These are phyloP conservation scores for Cyanocitta stelleri DNA, from an alignment of 2,113 vertebrate species.

Conservation along the genomic window DNA sequence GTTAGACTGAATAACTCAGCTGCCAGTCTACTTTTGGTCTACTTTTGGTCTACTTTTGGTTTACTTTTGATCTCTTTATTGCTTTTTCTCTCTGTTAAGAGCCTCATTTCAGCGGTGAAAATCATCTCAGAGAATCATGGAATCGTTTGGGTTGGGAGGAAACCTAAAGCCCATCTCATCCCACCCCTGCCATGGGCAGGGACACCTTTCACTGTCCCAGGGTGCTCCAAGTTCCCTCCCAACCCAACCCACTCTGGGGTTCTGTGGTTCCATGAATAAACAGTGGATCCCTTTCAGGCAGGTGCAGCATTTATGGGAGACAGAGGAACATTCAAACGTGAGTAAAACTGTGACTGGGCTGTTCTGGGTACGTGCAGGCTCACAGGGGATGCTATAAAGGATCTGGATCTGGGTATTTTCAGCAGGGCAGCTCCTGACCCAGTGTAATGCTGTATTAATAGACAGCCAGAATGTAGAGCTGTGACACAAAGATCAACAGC, in stretches of 20 bases:
- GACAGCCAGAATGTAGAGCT: neutral
- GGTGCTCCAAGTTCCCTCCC: neutral
- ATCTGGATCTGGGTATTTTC: neutral
- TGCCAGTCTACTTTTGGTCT: neutral
- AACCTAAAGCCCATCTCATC: neutral
- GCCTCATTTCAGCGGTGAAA: neutral
- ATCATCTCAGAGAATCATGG: neutral
- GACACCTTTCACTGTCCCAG: neutral
- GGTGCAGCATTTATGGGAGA: neutral
- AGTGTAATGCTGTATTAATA: neutral
- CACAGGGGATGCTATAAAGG: neutral
- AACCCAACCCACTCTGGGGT: neutral
- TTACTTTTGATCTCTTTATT: neutral
- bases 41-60: neutral
- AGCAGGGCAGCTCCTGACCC: neutral
- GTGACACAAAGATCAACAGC: neutral
- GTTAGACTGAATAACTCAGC: neutral
- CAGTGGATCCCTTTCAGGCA: neutral
- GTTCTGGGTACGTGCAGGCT: neutral
- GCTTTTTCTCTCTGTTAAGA: neutral
- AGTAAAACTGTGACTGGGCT: rapidly evolving
- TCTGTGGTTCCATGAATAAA: neutral
- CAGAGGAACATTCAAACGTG: neutral
- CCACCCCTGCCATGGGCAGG: neutral
- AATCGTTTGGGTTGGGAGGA: neutral